Evolutionary conservation across 1,140 invertebrate genomes (phyloP).

Genomic region (Linepithema humile): DNA sequence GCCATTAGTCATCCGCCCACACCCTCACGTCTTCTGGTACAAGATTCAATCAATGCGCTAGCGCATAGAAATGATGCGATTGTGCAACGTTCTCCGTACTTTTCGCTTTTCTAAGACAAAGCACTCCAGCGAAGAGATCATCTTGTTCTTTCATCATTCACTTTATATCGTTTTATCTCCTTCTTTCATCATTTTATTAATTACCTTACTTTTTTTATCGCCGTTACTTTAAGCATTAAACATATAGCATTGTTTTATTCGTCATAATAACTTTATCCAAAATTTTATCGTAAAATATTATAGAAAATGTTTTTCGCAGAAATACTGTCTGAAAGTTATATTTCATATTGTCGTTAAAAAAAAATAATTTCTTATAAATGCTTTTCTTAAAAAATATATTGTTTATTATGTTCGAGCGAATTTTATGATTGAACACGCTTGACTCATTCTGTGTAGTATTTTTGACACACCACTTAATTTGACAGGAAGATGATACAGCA

Average conservation of each 20-base stretch:
- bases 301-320: no score
- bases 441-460: background rate
- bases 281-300: background rate
- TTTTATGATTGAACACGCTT: background rate
- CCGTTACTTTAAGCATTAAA: background rate
- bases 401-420: background rate
- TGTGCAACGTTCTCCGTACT: slow-evolving; percentile 32
- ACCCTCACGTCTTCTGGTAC: slow-evolving; percentile 29
- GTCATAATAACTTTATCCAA: background rate
- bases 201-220: background rate
- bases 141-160: background rate
- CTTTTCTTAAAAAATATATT: slow-evolving; percentile 1
- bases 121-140: background rate
- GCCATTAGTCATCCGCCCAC: slow-evolving; percentile 43
- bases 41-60: slow-evolving; percentile 73
- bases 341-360: no score
- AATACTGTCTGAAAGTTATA: background rate
- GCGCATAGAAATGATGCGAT: slow-evolving; percentile 56
- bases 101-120: slow-evolving; percentile 23
- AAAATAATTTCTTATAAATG: slow-evolving; percentile 13
- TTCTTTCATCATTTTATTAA: background rate
- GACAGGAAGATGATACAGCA: background rate
- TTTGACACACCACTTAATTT: slow-evolving; percentile 47
- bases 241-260: background rate
- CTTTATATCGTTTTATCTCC: background rate